Conservation (phyloP, 1,140 invertebrate species). For the Stratiolaelaps scimitus region DNA sequence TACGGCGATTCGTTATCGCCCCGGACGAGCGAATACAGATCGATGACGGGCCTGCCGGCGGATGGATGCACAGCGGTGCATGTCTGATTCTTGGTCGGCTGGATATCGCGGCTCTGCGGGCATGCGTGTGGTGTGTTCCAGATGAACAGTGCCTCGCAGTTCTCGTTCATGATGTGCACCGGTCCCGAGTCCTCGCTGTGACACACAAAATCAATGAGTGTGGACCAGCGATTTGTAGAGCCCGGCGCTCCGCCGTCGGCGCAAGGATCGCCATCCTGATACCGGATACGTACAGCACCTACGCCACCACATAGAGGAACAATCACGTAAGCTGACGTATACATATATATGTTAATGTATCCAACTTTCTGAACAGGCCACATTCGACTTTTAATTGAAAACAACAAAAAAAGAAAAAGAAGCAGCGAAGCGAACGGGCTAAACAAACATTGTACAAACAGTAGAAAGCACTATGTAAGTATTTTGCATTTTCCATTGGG, state of each 20-base stretch:
- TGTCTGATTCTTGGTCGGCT: constrained; percentile 7
- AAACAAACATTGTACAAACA: no score
- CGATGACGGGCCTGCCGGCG: background rate
- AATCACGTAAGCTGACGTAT: no score
- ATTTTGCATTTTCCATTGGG: no score
- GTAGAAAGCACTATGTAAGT: no score
- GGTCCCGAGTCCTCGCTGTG: background rate
- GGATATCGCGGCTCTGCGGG: background rate
- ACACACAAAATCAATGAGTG: background rate
- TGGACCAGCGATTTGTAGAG: background rate
- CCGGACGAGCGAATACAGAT: background rate
- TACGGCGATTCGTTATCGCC: constrained; percentile 8
- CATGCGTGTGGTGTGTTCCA: constrained; percentile 13
- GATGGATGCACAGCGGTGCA: constrained; percentile 1
- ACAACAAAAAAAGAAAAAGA: no score
- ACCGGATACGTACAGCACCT: background rate
- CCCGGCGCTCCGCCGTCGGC: background rate
- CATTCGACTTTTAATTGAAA: no score
- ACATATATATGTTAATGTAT: no score
- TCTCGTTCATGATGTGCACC: background rate
- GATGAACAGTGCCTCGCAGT: background rate
- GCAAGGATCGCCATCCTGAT: background rate
- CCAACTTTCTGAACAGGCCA: no score
- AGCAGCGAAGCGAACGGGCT: no score
- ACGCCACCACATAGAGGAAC: no score